phyloP scores from a whole-genome alignment of 2,888 invertebrate genomes.

The Lepidocyrtoides sp. region DNA sequence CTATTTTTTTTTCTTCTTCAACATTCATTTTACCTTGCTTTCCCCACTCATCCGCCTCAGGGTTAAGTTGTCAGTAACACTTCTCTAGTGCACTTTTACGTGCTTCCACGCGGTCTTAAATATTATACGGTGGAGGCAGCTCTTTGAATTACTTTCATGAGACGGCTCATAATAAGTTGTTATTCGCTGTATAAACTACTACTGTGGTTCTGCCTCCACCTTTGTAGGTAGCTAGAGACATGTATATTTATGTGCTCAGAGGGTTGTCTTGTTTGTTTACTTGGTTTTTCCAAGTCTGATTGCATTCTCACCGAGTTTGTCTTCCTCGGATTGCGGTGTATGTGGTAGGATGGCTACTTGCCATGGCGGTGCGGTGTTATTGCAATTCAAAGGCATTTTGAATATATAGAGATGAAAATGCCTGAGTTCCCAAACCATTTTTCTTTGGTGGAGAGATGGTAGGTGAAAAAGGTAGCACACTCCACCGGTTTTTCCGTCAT shows the following conservation, averaged over 20 bases:
- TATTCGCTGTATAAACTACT: neutral
- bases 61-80: slow-evolving; percentile 78
- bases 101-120: slow-evolving; percentile 36
- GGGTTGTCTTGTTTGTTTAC: slow-evolving; percentile 66
- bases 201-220: neutral
- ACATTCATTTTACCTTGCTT: slow-evolving; percentile 45
- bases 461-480: slow-evolving; percentile 21
- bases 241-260: slow-evolving; percentile 45
- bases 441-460: neutral
- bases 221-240: too few relatives aligned
- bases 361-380: neutral
- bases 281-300: slow-evolving; percentile 51
- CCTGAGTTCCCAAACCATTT: neutral
- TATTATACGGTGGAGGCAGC: slow-evolving; percentile 42
- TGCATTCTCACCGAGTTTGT: slow-evolving; percentile 66
- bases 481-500: slow-evolving; percentile 40
- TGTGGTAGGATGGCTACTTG: neutral
- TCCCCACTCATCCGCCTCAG: slow-evolving; percentile 57
- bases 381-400: neutral
- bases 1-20: neutral
- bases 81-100: slow-evolving; percentile 71
- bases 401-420: slow-evolving; percentile 35
- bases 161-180: slow-evolving; percentile 52
- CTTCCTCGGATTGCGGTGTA: slow-evolving; percentile 61
- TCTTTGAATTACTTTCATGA: slow-evolving; percentile 62